Evolutionary conservation across 1,140 invertebrate species (phyloP).

Genomic region (Popillia japonica): DNA sequence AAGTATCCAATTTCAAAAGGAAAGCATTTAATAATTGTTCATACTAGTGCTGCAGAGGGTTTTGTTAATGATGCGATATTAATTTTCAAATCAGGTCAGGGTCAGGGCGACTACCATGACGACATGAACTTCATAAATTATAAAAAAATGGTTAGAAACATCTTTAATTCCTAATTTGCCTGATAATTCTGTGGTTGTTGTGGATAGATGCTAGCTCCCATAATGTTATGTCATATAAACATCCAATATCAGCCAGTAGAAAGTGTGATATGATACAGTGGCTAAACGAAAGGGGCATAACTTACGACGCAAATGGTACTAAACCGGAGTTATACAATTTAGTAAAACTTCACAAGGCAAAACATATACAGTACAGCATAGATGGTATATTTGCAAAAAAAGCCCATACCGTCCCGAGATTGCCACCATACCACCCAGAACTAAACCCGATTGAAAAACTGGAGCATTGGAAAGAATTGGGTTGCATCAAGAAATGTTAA

Average conservation of each 20-base stretch:
- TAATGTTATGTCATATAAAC: not conserved
- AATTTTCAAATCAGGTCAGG: too few species aligned
- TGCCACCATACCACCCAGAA: not conserved
- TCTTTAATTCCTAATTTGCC: not conserved
- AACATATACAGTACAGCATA: not conserved
- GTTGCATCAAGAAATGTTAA: not conserved
- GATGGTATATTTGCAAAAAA: not conserved
- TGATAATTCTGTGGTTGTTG: not conserved
- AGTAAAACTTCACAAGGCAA: not conserved
- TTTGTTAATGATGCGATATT: too few species aligned
- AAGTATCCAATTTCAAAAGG: slow-evolving; percentile 15
- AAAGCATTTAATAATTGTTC: not conserved
- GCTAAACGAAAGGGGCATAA: too few species aligned
- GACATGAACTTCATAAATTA: not conserved
- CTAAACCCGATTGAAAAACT: not conserved
- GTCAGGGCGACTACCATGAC: not conserved
- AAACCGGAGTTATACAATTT: not conserved
- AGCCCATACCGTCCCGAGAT: not conserved
- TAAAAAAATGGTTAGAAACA: too few species aligned
- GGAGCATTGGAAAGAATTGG: not conserved
- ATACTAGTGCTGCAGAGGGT: too few species aligned
- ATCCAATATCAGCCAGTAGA: not conserved
- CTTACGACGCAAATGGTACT: not conserved
- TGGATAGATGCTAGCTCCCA: not conserved
- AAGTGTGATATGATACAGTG: not conserved